phyloP scores from a whole-genome alignment of 1,140 invertebrate genomes.

The Leptinotarsa defecta region DNA sequence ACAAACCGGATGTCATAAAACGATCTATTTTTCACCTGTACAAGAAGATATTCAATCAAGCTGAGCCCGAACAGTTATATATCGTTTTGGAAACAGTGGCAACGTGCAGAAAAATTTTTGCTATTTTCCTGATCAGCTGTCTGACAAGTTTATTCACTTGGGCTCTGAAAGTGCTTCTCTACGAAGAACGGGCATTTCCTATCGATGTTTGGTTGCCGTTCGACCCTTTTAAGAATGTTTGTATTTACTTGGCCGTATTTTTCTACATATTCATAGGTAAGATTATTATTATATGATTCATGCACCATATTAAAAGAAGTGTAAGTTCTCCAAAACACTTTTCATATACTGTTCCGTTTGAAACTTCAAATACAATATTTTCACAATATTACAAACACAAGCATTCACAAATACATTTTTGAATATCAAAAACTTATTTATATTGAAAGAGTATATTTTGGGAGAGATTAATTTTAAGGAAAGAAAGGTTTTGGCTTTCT shows the following conservation, averaged over 20 bases:
- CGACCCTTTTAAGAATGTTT: slow-evolving; percentile 11
- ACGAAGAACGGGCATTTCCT: slow-evolving; percentile 26
- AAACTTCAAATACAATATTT: no score
- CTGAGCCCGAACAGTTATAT: slow-evolving; percentile 9
- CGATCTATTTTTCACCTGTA: slow-evolving; percentile 15
- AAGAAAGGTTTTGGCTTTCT: no score
- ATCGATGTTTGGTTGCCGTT: slow-evolving; percentile 32
- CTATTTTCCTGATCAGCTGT: slow-evolving; percentile 16
- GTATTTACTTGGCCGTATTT: slow-evolving; percentile 21
- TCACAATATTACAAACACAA: no score
- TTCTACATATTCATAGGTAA: slow-evolving; percentile 14
- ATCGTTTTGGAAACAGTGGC: slow-evolving; percentile 13
- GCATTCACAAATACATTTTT: no score
- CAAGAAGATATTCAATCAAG: slow-evolving; percentile 10
- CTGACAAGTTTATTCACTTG: slow-evolving; percentile 18
- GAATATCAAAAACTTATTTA: no score
- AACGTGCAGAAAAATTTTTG: slow-evolving; percentile 11
- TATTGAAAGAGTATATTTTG: no score
- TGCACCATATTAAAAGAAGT: no score
- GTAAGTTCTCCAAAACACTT: no score
- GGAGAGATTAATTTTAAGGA: no score
- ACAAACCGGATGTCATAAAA: slow-evolving; percentile 6
- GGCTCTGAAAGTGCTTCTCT: slow-evolving; percentile 21
- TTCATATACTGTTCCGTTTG: no score
- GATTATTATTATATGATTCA: background rate